Percentiles rank a stretch among this genome's conserved stretches.
These are phyloP conservation scores for Ptilorrhoa leucosticta DNA, from an alignment of 2,113 vertebrate genomes.

Conservation along the genomic window DNA sequence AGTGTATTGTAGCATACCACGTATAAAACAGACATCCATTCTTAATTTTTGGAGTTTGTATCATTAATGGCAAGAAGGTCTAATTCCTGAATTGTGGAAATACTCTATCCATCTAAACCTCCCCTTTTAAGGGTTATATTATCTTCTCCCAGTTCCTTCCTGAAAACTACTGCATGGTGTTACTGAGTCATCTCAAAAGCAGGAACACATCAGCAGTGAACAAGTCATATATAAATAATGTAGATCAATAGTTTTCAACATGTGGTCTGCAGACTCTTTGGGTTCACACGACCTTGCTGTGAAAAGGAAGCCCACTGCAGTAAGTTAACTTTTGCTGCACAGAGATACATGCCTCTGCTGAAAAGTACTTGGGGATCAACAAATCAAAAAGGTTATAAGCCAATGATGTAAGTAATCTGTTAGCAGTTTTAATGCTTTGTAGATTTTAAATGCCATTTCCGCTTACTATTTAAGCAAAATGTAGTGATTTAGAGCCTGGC, in stretches of 20 bases:
- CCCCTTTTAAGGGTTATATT: not conserved
- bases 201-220: constrained; percentile 26
- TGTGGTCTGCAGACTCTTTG: constrained; percentile 30
- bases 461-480: not conserved
- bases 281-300: constrained; percentile 1
- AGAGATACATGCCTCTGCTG: not conserved
- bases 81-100: not conserved
- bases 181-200: constrained; percentile 43
- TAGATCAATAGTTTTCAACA: constrained; percentile 55
- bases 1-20: not conserved
- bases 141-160: constrained; percentile 6
- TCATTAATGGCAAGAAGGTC: not conserved
- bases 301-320: constrained; percentile 20
- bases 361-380: constrained; percentile 33
- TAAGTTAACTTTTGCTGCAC: constrained; percentile 34
- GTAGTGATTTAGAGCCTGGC: not conserved
- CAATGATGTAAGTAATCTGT: not conserved
- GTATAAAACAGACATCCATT: not conserved
- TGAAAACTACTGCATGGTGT: not conserved
- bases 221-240: constrained; percentile 48
- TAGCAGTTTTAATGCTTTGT: constrained; percentile 15
- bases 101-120: not conserved
- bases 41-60: not conserved
- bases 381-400: constrained; percentile 51
- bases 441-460: not conserved